phyloP scores from a whole-genome alignment of 2,888 invertebrate species.

The Aproaerema taeniolella region DNA sequence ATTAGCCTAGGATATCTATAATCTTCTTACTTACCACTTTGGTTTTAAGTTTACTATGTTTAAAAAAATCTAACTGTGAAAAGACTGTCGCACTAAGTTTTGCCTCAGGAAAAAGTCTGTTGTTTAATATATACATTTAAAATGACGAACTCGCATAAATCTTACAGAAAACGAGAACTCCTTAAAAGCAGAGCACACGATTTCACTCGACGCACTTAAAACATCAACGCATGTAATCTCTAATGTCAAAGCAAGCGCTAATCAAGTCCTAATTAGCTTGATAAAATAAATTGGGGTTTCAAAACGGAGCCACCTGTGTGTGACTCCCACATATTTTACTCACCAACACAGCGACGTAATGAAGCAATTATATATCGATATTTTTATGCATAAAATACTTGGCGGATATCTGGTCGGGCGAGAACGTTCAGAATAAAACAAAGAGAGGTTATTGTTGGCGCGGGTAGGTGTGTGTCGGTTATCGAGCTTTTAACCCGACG shows the following conservation, averaged over 20 bases:
- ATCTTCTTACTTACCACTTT: no score
- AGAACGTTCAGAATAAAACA: slow-evolving; percentile 67
- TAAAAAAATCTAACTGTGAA: no score
- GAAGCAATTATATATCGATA: slow-evolving; percentile 79
- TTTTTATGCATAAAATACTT: slow-evolving; percentile 77
- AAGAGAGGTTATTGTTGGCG: slow-evolving; percentile 73
- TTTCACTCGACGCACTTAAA: background rate
- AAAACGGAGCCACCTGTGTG: slow-evolving; percentile 56
- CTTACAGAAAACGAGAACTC: no score
- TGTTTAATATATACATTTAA: no score
- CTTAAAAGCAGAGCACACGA: no score
- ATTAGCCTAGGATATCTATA: no score
- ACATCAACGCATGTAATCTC: slow-evolving; percentile 18
- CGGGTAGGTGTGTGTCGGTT: slow-evolving; percentile 72
- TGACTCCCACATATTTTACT: slow-evolving; percentile 76
- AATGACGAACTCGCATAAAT: no score
- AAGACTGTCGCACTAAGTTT: no score
- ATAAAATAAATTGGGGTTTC: slow-evolving; percentile 16
- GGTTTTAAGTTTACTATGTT: no score
- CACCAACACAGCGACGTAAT: slow-evolving; percentile 76
- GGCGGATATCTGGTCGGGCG: slow-evolving; percentile 65
- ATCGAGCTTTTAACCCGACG: slow-evolving; percentile 77
- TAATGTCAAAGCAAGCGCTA: slow-evolving; percentile 23
- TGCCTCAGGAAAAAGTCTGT: no score
- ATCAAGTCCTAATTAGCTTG: slow-evolving; percentile 32